These are phyloP conservation scores for Ophioderma brevispina DNA, from an alignment of 35 echinoderm and acorn worm genomes.

Conservation along the genomic window DNA sequence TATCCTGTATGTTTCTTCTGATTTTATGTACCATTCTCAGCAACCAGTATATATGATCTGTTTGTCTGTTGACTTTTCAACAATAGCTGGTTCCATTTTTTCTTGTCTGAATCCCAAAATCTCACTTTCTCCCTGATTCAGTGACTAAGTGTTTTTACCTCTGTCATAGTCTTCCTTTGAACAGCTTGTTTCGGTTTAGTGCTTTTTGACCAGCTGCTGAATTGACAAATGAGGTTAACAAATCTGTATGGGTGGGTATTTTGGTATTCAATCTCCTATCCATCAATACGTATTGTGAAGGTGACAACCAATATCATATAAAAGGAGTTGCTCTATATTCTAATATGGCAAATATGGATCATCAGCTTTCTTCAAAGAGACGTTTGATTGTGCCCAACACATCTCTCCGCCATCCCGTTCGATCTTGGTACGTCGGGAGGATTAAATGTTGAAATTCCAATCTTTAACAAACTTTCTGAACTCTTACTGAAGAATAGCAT, in stretches of 20 bases:
- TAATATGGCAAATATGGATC: slow-evolving; percentile 51
- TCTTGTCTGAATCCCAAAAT: slow-evolving; percentile 25
- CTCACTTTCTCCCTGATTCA: not conserved
- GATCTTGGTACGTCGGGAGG: not conserved
- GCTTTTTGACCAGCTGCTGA: slow-evolving; percentile 1
- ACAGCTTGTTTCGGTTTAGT: not conserved
- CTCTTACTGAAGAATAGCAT: slow-evolving; percentile 9
- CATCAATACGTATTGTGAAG: slow-evolving; percentile 24
- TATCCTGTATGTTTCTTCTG: not conserved
- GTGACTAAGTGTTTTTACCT: no score
- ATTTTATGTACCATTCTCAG: not conserved
- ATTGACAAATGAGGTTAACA: not conserved
- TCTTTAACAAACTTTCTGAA: slow-evolving; percentile 26
- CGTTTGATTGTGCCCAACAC: slow-evolving; percentile 41
- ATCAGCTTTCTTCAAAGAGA: slow-evolving; percentile 25
- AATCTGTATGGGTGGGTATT: slow-evolving; percentile 1
- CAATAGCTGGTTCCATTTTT: slow-evolving; percentile 21
- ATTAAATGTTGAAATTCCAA: slow-evolving; percentile 22
- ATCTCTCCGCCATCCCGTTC: slow-evolving; percentile 35
- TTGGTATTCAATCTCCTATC: slow-evolving; percentile 42
- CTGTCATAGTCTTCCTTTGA: no score
- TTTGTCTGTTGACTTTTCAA: not conserved
- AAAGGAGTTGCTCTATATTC: slow-evolving; percentile 63
- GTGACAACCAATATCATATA: not conserved
- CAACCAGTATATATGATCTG: not conserved